Percentiles rank a stretch among this genome's conserved stretches.
Conservation (phyloP, 2,888 invertebrate species). For the Monochamus alternatus region DNA sequence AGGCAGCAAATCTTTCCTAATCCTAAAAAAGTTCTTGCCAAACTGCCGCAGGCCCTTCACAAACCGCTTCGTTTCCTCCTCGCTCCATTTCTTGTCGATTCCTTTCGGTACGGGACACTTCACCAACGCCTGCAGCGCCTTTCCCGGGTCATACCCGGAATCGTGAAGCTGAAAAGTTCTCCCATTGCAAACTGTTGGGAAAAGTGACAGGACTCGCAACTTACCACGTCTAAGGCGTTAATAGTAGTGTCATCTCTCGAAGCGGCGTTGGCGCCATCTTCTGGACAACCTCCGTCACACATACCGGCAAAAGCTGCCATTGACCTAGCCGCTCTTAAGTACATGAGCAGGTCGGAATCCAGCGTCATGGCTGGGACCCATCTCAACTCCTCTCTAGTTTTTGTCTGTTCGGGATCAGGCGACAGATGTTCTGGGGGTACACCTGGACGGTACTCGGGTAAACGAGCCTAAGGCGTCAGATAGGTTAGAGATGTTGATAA, state of each 20-base stretch:
- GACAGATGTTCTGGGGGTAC: constrained; percentile 72
- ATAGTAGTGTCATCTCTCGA: constrained; percentile 98
- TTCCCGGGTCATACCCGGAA: constrained; percentile 96
- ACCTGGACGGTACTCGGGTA: constrained; percentile 72
- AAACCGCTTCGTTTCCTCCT: constrained; percentile 98
- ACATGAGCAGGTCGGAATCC: constrained; percentile 97
- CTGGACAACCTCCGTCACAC: constrained; percentile 98
- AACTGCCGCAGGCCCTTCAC: constrained; percentile 98
- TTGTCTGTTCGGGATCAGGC: constrained; percentile 75
- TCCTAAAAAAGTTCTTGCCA: constrained; percentile 99
- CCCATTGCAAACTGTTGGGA: background rate
- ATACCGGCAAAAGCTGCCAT: constrained; percentile 99
- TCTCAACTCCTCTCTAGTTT: constrained; percentile 82
- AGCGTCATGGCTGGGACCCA: constrained; percentile 95
- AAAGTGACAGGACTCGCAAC: constrained; percentile 47
- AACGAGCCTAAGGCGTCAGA: constrained; percentile 63
- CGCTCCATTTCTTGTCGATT: constrained; percentile 98
- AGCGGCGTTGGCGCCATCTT: constrained; percentile 97
- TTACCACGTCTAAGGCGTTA: constrained; percentile 94
- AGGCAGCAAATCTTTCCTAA: constrained; percentile 95
- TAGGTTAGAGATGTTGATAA: background rate
- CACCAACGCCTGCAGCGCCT: constrained; percentile 95
- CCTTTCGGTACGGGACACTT: constrained; percentile 98
- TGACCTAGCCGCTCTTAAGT: constrained; percentile 95
- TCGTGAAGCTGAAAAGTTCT: constrained; percentile 83